Base-by-base conservation (phyloP, 2,113 vertebrate species). In the Procapra przewalskii region DNA sequence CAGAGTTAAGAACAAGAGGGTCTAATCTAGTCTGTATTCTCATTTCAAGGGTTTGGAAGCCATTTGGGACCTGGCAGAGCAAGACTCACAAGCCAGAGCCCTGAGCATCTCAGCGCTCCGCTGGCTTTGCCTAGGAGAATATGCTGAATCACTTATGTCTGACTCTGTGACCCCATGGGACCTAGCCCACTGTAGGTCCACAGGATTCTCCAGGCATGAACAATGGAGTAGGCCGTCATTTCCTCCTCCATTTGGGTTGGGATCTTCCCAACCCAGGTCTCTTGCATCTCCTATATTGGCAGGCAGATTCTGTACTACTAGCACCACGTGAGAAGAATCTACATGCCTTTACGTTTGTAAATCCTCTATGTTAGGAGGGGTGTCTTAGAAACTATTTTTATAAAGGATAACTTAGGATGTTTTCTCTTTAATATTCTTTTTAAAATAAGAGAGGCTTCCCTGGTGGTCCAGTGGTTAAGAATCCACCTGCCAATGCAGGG, bases 361-460 rank as follows among this genome's bases (percentile, higher is more conserved):
- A 31, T 7, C 27, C 33, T 96, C 80, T 31, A 77, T n/a, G 33
- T 67, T 2, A 31, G 7, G 15, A 94, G 77, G 45, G 48, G 19
- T 40, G 82, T 97, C 59, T 23, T n/a, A 90, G 71, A 67, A 0
- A 50, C 16, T 25, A n/a, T 85, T 89, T 54, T 75, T 71, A 80
- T 19, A 62, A 33, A 86, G 60, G 27, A 40, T 14, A 14, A 64
- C 6, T 92, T 59, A 31, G 17, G 40, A 67, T 16, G 3, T 94
- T 95, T 79, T 81, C 79, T 85, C 64, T 27, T 96, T 60, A 96
- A 57, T 71, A 77, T n/a, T 92, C 55, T 93, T 91, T 90, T 29
- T 45, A 86, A 97, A 87, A 50, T 27, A 92, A 94, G 59, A 64
- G 36, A 43, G 40, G 71, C 23, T 77, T 77, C 71, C 71, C 40